phyloP scores from a whole-genome alignment of 92 coral and sea anemone species.

The Siderastrea siderea region DNA sequence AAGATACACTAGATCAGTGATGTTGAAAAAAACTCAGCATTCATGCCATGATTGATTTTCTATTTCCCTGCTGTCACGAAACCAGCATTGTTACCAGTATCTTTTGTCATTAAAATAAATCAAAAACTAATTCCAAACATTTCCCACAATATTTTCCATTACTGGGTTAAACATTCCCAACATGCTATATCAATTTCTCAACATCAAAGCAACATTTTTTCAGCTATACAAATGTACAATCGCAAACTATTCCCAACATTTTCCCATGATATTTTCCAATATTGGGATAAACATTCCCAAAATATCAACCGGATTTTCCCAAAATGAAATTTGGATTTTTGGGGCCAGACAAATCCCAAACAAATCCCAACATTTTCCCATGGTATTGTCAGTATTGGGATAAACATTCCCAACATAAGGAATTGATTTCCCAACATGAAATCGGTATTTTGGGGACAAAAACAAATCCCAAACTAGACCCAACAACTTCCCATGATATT shows the following conservation, averaged over 20 bases:
- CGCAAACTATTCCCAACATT: background rate
- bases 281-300: conserved; percentile 16
- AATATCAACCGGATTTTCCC: background rate
- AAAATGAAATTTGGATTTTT: background rate
- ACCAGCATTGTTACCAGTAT: too few relatives aligned
- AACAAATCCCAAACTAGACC: conserved; percentile 22
- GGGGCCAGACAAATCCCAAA: conserved; percentile 11
- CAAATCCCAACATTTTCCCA: conserved; percentile 23
- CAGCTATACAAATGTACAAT: background rate
- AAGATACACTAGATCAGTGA: conserved; percentile 13
- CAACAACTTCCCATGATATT: background rate
- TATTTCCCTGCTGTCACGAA: background rate
- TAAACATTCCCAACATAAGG: conserved; percentile 2
- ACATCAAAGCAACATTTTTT: conserved; percentile 6
- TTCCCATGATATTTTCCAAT: conserved; percentile 23
- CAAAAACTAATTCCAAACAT: background rate
- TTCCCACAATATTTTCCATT: background rate
- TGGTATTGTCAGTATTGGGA: background rate
- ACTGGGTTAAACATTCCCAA: too few relatives aligned
- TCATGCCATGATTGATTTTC: background rate
- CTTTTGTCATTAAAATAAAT: background rate
- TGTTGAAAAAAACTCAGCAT: background rate
- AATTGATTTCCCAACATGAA: conserved; percentile 15
- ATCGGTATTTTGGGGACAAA: background rate
- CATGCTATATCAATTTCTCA: background rate